phyloP scores from a whole-genome alignment of 2,113 vertebrate species.

The Clarias magur region DNA sequence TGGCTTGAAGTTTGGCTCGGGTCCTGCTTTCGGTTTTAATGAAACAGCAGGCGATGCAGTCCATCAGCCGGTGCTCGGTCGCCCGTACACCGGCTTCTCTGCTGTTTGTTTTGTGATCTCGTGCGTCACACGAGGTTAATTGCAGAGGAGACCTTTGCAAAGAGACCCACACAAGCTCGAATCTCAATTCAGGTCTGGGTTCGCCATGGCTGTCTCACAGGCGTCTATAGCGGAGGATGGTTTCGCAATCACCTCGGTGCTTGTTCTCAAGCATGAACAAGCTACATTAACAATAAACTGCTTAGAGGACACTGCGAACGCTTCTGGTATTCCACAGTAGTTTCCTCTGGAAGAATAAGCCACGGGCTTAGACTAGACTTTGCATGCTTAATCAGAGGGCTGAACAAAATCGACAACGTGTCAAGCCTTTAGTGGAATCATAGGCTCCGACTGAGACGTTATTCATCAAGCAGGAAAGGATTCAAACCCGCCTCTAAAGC shows the following conservation, averaged over 20 bases:
- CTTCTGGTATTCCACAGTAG: not conserved
- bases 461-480: slow-evolving; percentile 33
- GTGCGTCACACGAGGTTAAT: slow-evolving; percentile 69
- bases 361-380: not conserved
- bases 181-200: slow-evolving; percentile 24
- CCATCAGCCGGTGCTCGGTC: slow-evolving; percentile 20
- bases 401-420: slow-evolving; percentile 46
- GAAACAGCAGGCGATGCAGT: slow-evolving; percentile 13
- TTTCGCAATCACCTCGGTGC: not conserved
- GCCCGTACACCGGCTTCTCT: slow-evolving; percentile 25
- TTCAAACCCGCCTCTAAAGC: slow-evolving; percentile 31
- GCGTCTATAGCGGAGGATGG: not conserved
- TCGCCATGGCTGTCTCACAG: slow-evolving; percentile 2
- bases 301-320: not conserved
- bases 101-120: slow-evolving; percentile 61
- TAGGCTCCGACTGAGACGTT: not conserved
- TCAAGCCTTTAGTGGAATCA: slow-evolving; percentile 42
- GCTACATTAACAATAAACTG: not conserved
- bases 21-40: not conserved
- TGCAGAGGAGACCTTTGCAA: slow-evolving; percentile 66
- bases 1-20: slow-evolving; percentile 16
- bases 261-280: not conserved
- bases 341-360: slow-evolving; percentile 22
- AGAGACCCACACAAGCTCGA: slow-evolving; percentile 54
- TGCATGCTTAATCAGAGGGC: slow-evolving; percentile 30